These are phyloP conservation scores for Oceanites oceanicus DNA, from an alignment of 2,113 vertebrate species.

Conservation along the genomic window DNA sequence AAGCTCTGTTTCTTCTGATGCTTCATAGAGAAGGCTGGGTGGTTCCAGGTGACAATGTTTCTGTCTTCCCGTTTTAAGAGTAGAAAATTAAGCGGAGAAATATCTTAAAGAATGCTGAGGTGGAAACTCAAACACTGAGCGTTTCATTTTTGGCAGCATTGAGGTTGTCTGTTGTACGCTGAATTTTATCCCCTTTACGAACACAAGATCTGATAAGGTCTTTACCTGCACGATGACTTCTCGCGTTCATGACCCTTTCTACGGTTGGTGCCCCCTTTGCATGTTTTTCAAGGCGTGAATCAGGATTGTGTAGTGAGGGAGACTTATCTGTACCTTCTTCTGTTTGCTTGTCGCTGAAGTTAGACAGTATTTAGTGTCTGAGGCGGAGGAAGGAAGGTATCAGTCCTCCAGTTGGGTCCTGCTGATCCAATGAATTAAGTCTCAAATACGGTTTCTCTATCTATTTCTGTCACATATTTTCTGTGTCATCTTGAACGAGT, in stretches of 20 bases:
- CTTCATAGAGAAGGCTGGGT: neutral
- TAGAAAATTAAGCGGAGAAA: neutral
- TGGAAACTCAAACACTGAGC: neutral
- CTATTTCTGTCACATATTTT: neutral
- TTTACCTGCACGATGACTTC: neutral
- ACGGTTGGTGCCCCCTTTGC: fast-evolving
- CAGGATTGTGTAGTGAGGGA: neutral
- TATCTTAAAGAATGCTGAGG: neutral
- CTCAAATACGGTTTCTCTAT: neutral
- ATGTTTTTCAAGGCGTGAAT: neutral
- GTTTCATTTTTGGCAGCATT: neutral
- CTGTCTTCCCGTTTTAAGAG: fast-evolving
- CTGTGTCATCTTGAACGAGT: neutral
- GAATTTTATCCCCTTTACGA: neutral
- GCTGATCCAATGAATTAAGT: neutral
- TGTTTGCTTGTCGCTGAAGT: neutral
- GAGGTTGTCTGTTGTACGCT: neutral
- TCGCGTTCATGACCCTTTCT: neutral
- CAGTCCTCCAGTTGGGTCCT: neutral
- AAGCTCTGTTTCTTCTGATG: fast-evolving
- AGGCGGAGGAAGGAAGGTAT: neutral
- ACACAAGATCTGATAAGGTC: neutral
- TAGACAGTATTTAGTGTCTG: neutral
- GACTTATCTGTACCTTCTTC: too few relatives aligned
- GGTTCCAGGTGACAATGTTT: neutral